Evolutionary conservation across 2,113 vertebrate species (phyloP), one percentile per base, ranked within the genome.

Genomic region (Odobenus rosmarus): DNA sequence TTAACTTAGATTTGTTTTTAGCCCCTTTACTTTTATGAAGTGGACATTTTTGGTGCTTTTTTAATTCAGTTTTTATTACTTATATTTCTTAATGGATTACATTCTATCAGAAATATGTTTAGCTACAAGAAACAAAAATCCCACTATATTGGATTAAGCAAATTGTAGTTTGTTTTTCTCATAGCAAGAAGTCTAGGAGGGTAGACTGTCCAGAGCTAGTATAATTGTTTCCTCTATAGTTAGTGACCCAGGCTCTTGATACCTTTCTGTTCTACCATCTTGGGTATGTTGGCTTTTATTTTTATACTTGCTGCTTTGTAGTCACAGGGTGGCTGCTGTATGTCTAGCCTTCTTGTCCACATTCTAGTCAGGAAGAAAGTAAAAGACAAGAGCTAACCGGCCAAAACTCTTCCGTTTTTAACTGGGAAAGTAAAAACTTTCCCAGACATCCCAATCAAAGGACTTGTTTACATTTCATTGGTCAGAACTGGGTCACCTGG

Each of bases 381-480:
- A 14, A 71, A 64, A 93, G 82, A 93, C 3, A 67, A 81, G 62
- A 71, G 39, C 64, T 91, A 51, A 26, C 1, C 19, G 39, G 74
- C 9, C 62, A 83, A 82, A 36, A 36, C 36, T 59, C 55, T 83
- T 83, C 79, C 79, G 24, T 57, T 77, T 92, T 84, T 28, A 92
- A 33, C 62, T 33, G 88, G 82, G n/a, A 84, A 96, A 94, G 69
- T 87, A 90, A 88, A 87, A 51, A 3, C 61, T 92, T 94, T 79
- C 62, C 59, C 31, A 84, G 19, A 36, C 53, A 33, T 46, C 62
- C 36, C 24, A 33, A 11, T 77, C 19, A 28, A n/a, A 94, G 84
- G 61, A 33, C 11, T n/a, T 61, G 9, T 83, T 77, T 53, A 67
- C 26, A 24, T 69, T 42, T 77, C 39, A 62, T 10, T 93, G 51